phyloP scores from a whole-genome alignment of 2,797 vertebrate genomes.

The Emys orbicularis region DNA sequence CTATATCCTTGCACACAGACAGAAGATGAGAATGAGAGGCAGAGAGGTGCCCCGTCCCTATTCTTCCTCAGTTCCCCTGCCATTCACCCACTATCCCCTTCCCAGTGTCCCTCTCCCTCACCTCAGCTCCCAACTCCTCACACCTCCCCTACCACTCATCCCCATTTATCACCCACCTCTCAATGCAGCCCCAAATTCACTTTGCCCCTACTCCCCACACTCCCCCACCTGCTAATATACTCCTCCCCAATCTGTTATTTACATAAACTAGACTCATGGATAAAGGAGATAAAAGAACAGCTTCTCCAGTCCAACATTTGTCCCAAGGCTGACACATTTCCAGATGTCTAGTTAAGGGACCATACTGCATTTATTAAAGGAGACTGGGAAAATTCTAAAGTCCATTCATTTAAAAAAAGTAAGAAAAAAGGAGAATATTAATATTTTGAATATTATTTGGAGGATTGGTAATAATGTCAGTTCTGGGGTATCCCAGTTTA shows the following conservation, averaged over 20 bases:
- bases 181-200: background rate
- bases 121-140: background rate
- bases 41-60: background rate
- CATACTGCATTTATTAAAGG: background rate
- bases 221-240: background rate
- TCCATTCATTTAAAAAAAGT: background rate
- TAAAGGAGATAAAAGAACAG: constrained; percentile 31
- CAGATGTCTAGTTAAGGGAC: background rate
- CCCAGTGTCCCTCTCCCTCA: background rate
- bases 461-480: constrained; percentile 28
- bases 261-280: background rate
- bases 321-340: background rate
- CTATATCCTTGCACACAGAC: background rate
- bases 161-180: background rate
- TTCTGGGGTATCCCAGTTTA: constrained; percentile 17
- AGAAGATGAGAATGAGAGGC: background rate
- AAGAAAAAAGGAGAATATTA: background rate
- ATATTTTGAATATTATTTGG: constrained; percentile 38
- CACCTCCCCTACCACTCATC: background rate
- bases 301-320: background rate
- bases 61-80: background rate
- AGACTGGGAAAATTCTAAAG: background rate
- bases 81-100: background rate
- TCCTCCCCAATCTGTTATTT: constrained; percentile 19
- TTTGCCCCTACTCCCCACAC: background rate